Evolutionary conservation across 2,888 invertebrate species (phyloP).

Genomic region (Eupsilia transversa): DNA sequence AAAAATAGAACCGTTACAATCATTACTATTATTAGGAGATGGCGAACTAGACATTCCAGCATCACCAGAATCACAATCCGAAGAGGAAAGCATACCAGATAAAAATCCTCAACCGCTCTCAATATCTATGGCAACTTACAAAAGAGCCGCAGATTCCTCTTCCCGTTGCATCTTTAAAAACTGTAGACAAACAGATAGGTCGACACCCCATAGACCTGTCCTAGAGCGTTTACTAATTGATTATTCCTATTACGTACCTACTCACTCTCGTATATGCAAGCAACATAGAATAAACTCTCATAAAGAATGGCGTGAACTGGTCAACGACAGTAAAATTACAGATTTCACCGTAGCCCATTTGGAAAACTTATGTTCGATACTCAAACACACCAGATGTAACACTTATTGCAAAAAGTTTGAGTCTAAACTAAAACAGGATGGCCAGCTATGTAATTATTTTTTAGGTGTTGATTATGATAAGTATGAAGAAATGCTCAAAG

Average conservation of each 20-base stretch:
- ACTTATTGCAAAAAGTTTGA: conserved; percentile 6
- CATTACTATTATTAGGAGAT: conserved; percentile 6
- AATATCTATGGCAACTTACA: conserved; percentile 8
- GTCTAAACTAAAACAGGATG: neutral
- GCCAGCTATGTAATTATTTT: conserved; percentile 21
- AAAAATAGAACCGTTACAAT: conserved; percentile 24
- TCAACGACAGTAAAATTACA: neutral
- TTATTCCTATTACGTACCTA: conserved; percentile 25
- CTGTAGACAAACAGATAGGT: neutral
- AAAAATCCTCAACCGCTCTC: neutral
- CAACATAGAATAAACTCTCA: conserved; percentile 12
- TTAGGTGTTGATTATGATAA: conserved; percentile 16
- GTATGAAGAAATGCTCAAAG: conserved; percentile 13
- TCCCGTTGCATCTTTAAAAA: conserved; percentile 32
- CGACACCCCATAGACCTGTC: neutral
- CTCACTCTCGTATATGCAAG: neutral
- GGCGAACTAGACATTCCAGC: conserved; percentile 40
- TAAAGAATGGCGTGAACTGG: conserved; percentile 4
- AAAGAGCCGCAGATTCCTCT: conserved; percentile 7
- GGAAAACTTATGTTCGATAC: conserved; percentile 15
- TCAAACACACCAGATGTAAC: neutral
- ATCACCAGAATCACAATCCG: neutral
- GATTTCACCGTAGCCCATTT: conserved; percentile 18
- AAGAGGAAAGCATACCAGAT: conserved; percentile 8
- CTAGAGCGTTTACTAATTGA: conserved; percentile 27